phyloP scores from a whole-genome alignment of 2,113 vertebrate genomes.

The Pomatostomus ruficeps region DNA sequence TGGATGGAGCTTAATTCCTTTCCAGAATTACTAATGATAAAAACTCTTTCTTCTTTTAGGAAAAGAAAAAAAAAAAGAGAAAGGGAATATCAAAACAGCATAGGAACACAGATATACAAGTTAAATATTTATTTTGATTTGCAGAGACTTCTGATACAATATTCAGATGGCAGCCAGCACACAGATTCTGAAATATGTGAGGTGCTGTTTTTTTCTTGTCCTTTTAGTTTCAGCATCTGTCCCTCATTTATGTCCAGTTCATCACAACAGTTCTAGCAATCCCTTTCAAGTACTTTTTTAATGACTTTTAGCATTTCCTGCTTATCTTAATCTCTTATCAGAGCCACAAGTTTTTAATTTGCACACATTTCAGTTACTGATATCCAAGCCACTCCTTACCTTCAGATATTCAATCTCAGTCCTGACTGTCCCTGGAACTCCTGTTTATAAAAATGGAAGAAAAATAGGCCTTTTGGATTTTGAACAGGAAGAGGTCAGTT shows the following conservation, averaged over 20 bases:
- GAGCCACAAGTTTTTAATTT: neutral
- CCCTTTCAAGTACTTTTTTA: neutral
- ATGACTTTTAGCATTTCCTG: neutral
- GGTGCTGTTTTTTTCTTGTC: neutral
- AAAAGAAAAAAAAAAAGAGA: neutral
- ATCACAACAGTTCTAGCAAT: neutral
- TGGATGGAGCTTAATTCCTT: neutral
- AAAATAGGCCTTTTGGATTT: neutral
- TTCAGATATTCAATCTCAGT: neutral
- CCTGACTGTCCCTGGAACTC: neutral
- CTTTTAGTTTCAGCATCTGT: neutral
- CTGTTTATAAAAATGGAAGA: neutral
- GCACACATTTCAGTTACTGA: neutral
- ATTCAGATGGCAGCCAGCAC: neutral
- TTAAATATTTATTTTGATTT: constrained; percentile 34
- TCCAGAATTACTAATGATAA: neutral
- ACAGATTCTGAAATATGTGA: neutral
- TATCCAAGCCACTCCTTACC: neutral
- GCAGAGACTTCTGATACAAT: constrained; percentile 8
- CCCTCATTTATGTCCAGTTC: neutral
- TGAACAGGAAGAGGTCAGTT: neutral
- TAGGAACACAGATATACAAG: neutral
- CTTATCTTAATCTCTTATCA: neutral
- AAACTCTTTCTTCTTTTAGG: neutral
- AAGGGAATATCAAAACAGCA: neutral